Evolutionary conservation across 2,113 vertebrate species (phyloP).

Genomic region (Helogale parvula): DNA sequence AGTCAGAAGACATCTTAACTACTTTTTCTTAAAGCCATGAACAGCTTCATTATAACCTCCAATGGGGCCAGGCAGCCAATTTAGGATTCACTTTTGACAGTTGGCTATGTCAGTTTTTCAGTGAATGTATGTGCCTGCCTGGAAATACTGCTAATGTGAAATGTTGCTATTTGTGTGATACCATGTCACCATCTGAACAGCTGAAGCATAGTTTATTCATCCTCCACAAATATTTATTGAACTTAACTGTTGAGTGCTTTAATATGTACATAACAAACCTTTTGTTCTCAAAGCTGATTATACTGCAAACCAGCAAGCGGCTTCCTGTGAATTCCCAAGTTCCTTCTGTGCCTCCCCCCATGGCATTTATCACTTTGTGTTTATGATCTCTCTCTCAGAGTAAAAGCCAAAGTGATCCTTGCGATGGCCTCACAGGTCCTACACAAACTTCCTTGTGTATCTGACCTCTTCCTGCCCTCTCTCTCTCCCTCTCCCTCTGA

Average conservation of each 20-base stretch:
- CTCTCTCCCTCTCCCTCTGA: not conserved
- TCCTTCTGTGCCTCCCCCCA: not conserved
- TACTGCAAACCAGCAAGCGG: not conserved
- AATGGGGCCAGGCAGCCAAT: not conserved
- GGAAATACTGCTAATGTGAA: not conserved
- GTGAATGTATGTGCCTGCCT: slow-evolving; percentile 18
- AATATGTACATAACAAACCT: not conserved
- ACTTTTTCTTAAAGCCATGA: slow-evolving; percentile 33
- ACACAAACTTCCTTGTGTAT: not conserved
- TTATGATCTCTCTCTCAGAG: not conserved
- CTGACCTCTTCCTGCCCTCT: not conserved
- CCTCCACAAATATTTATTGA: slow-evolving; percentile 55
- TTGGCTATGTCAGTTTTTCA: not conserved
- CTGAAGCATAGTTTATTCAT: slow-evolving; percentile 2
- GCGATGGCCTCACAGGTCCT: not conserved
- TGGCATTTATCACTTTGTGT: not conserved
- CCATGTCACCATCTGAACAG: slow-evolving; percentile 26
- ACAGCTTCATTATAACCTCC: not conserved
- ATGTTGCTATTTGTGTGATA: not conserved
- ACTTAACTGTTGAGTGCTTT: not conserved
- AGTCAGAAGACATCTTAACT: slow-evolving; percentile 53
- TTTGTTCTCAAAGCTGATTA: slow-evolving; percentile 44
- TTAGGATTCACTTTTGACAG: slow-evolving; percentile 49
- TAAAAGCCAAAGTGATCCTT: not conserved
- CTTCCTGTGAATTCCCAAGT: not conserved